Evolutionary conservation across 2,888 invertebrate genomes (phyloP), one percentile per base, ranked within the genome.

Genomic region (Temnothorax rugatulus): DNA sequence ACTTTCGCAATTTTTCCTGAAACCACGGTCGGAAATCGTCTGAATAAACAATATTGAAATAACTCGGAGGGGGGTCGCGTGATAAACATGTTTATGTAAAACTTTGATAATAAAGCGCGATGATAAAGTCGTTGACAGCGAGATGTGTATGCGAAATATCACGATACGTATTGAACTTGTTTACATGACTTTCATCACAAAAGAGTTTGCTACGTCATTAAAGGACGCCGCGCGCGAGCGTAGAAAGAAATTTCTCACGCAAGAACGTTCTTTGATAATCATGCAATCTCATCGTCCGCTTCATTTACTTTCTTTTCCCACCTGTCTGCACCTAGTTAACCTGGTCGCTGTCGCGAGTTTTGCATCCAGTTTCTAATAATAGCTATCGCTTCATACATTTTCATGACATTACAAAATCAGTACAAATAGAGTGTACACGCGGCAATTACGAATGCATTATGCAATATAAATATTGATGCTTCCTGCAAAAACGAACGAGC

Each of bases 381-480:
- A 94, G 93, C 92, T 89, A 92, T 91, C 89, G 92, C 93, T 93
- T 94, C 94, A 94, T 94, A 94, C 94, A 94, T 94, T 94, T 94
- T 94, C 94, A 94, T 94, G 94, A 91, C 92, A 93, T 94, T 94
- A 94, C 94, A 94, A 93, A 94, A 94, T 94, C 94, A 93, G 93
- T 94, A 94, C 94, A 94, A 94, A 94, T 95, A 94, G 94, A 94
- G 93, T 93, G 93, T 94, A 93, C 93, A 93, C 93, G 93, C 92
- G 93, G 93, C 93, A 94, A 94, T 94, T 93, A 94, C 92, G 92
- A 93, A 94, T 94, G 94, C 93, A 94, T 94, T 95, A 95, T 94
- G 94, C 94, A 93, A 93, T 93, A 94, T 95, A 95, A 95, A 95
- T 95, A 95, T 95, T 94, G 94, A 95, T 95, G 94, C 92, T 94